phyloP scores from a whole-genome alignment of 2,113 vertebrate species.

The Drymodes brunneopygia region DNA sequence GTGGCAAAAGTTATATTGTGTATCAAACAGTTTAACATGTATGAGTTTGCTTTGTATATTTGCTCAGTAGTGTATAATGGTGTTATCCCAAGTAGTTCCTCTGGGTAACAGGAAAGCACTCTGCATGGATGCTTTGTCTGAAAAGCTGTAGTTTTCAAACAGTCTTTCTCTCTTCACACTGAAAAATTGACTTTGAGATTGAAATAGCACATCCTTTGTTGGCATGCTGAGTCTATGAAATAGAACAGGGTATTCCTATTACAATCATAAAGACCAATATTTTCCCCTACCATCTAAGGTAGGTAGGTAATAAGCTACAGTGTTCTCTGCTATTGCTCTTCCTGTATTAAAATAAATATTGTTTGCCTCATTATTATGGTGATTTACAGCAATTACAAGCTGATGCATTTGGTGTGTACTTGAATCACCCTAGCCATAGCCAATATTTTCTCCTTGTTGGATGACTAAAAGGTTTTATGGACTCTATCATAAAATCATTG shows the following conservation, averaged over 20 bases:
- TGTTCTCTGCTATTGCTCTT: neutral
- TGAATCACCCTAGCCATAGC: neutral
- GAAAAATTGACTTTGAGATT: neutral
- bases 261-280: neutral
- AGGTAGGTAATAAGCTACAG: neutral
- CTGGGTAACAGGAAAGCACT: neutral
- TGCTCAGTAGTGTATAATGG: neutral
- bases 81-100: neutral
- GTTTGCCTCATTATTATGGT: neutral
- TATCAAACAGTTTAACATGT: neutral
- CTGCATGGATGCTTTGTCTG: neutral
- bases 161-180: neutral
- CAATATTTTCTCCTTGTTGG: neutral
- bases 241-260: neutral
- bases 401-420: neutral
- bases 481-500: neutral
- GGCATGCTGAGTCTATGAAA: neutral
- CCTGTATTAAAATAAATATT: neutral
- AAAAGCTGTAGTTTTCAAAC: neutral
- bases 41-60: neutral
- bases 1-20: fast-evolving
- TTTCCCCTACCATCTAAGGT: neutral
- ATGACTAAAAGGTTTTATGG: neutral
- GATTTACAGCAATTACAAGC: neutral
- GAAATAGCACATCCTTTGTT: neutral